Conservation (phyloP, 2,113 vertebrate species). For the Channa maculata region DNA sequence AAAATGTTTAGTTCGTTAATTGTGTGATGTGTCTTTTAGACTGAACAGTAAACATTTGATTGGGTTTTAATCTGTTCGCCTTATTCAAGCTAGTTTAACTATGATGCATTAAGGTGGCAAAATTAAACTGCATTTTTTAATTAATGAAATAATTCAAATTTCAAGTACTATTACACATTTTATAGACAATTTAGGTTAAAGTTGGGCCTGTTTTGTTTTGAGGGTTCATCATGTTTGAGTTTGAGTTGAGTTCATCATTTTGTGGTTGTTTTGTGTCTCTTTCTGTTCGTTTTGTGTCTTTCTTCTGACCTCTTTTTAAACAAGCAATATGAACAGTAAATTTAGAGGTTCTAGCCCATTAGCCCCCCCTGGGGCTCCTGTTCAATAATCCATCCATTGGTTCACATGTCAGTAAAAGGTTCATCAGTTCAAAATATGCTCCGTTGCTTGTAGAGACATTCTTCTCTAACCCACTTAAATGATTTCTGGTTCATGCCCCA, state of each 20-base stretch:
- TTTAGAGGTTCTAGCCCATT: too few species aligned
- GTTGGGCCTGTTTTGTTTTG: too few species aligned
- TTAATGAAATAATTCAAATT: background rate
- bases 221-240: too few species aligned
- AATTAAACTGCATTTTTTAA: background rate
- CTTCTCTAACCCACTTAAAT: conserved; percentile 5
- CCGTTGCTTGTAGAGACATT: background rate
- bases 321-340: too few species aligned
- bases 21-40: conserved; percentile 49
- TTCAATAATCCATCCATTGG: too few species aligned
- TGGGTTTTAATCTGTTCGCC: conserved; percentile 34
- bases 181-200: background rate
- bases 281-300: too few species aligned
- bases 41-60: conserved; percentile 45
- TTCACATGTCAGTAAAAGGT: too few species aligned
- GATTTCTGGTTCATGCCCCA: background rate
- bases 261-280: too few species aligned
- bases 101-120: conserved; percentile 13
- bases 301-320: too few species aligned
- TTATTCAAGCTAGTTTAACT: conserved; percentile 12
- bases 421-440: too few species aligned
- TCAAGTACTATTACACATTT: background rate
- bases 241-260: too few species aligned
- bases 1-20: conserved; percentile 35
- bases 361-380: too few species aligned